These are phyloP conservation scores for Leucophora obtusa DNA, from an alignment of 2,888 invertebrate species.

Conservation along the genomic window DNA sequence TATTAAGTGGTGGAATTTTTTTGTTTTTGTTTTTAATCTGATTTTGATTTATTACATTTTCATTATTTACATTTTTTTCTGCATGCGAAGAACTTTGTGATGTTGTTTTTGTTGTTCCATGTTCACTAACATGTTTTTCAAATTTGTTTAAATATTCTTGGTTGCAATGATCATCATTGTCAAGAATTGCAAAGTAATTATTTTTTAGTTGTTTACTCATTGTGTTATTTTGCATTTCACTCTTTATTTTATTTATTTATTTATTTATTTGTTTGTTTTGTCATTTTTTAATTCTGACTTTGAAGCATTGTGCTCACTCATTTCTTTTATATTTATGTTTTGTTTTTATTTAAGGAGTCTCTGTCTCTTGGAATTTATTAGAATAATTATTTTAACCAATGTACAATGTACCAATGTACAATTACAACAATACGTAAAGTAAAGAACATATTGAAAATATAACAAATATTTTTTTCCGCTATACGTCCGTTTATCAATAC, in stretches of 20 bases:
- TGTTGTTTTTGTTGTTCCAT: constrained; percentile 9
- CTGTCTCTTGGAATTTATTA: constrained; percentile 14
- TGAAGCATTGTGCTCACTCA: constrained; percentile 21
- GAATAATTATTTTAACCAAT: no score
- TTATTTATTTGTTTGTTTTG: no score
- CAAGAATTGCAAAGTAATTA: constrained; percentile 9
- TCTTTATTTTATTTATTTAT: constrained; percentile 10
- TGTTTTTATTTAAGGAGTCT: constrained; percentile 11
- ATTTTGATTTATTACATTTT: constrained; percentile 35
- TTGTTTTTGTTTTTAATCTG: no score
- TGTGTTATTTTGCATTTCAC: neutral
- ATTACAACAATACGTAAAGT: no score
- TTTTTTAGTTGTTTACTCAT: constrained; percentile 7
- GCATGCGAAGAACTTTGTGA: neutral
- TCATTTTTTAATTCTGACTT: constrained; percentile 20
- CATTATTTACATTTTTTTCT: constrained; percentile 24
- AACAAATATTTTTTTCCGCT: no score
- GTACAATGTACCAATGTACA: no score
- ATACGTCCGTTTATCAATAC: no score
- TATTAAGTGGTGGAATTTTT: no score
- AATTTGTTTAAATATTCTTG: constrained; percentile 12
- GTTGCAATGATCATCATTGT: constrained; percentile 4
- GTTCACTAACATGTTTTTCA: constrained; percentile 15
- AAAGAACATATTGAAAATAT: no score
- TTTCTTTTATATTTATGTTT: constrained; percentile 10